Base-by-base conservation (phyloP, 1,140 invertebrate species). In the Ostrea edulis region DNA sequence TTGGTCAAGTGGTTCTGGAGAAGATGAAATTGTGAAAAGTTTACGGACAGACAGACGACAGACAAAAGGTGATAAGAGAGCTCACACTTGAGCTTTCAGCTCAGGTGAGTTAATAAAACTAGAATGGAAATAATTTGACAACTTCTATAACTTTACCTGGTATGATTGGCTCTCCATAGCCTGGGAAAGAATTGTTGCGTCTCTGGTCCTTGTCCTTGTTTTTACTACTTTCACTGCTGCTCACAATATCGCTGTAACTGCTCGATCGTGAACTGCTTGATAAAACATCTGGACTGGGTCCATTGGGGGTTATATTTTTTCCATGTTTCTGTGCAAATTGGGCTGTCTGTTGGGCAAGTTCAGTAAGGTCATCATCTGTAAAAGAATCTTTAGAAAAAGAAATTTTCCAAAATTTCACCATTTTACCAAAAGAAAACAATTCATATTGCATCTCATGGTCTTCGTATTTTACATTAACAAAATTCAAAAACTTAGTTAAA, bases 241-340 rank as follows among this genome's bases (percentile, higher is more conserved):
- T 94, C 55, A 94, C 94, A 25, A 94, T 93, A 82, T 93, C 94
- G 87, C 93, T 94, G 90, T 94, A 94, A 85, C 93, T 94, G 62
- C 92, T 93, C 0, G 92, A 93, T 0, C 92, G 90, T 54, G 92
- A 94, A 81, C 91, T 91, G 71, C 90, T 90, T 7, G 90, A 89
- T 35, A 92, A 87, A 11, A 87, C 54, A 44, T 92, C 91, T n/a
- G 90, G 91, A 52, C 58, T 85, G 53, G 29, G 77, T 25, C 88
- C 85, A 54, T 88, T 86, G 12, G 58, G 29, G 12, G 90, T 85
- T 4, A 90, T 52, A 7, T 82, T 65, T 84, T 90, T 91, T 53
- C 55, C 85, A 68, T 93, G 91, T 82, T 93, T 92, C 88, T 92
- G 92, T 51, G 93, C 94, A 92, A 94, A 94, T 11, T 88, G 89